Evolutionary conservation across 1,140 invertebrate species (phyloP).

Genomic region (Pogonomyrmex californicus): DNA sequence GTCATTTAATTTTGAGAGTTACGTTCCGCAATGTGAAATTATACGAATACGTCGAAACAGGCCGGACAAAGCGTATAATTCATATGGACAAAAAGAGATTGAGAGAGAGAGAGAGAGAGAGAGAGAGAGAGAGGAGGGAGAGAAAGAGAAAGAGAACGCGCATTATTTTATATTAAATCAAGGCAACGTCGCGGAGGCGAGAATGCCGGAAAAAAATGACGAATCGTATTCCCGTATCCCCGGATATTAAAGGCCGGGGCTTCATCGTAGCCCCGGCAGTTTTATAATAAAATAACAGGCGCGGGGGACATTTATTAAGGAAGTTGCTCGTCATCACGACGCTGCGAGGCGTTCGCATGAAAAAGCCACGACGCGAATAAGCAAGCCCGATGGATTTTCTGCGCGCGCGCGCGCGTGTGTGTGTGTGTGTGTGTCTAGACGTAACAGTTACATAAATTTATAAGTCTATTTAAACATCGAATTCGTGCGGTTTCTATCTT

Average conservation of each 20-base stretch:
- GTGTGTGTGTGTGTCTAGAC: no score
- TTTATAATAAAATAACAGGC: constrained; percentile 60
- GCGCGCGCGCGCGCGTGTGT: no score
- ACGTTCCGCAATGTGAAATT: not conserved
- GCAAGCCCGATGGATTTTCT: constrained; percentile 29
- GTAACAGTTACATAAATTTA: no score
- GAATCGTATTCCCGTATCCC: constrained; percentile 40
- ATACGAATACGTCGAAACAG: not conserved
- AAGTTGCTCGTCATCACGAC: constrained; percentile 41
- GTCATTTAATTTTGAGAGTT: constrained; percentile 16
- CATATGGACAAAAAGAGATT: not conserved
- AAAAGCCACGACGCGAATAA: constrained; percentile 15
- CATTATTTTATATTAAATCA: constrained; percentile 58
- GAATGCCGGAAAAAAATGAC: constrained; percentile 42
- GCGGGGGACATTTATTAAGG: constrained; percentile 54
- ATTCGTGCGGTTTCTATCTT: not conserved
- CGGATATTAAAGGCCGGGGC: constrained; percentile 49
- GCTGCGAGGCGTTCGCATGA: constrained; percentile 8
- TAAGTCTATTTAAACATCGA: constrained; percentile 23
- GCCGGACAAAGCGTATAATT: constrained; percentile 28
- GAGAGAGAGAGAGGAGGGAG: not conserved
- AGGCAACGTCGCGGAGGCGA: not conserved
- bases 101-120: not conserved
- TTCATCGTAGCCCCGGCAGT: constrained; percentile 23
- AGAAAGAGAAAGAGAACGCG: no score